Evolutionary conservation across 2,888 invertebrate genomes (phyloP), one percentile per base, ranked within the genome.

Genomic region (Micropterix aruncella): DNA sequence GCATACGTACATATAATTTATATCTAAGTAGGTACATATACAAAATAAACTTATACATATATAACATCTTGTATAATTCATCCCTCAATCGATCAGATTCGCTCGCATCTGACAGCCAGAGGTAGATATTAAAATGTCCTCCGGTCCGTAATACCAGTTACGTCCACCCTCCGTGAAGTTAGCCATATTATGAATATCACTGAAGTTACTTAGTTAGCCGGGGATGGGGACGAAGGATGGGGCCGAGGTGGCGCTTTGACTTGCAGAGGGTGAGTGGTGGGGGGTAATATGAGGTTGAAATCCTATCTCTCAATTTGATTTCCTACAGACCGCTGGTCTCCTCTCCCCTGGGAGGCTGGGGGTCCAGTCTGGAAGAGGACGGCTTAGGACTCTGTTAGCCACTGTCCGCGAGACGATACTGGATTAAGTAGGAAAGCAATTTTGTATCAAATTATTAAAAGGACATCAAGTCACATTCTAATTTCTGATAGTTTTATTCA

Each of bases 271-370:
- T 7, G 27, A 12, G 27, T 27, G 27, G n/a, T 12, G 27, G 27
- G 27, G 5, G 27, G 27, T 27, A 27, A 27, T 27, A 19, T 19
- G 45, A 47, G 49, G 47, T 42, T 49, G 49, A 51, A 48, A 51
- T 51, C 49, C 50, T 49, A 48, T 51, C 51, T 49, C 49, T 49
- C 48, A 51, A 51, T 51, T 51, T 51, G 49, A 51, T 51, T 51
- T 46, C 44, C 42, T 27, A 5, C 27, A 27, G 27, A 27, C 27
- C 27, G 27, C 7, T 42, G 41, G 42, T 43, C 38, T 42, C 41
- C 42, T 43, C 47, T 47, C 42, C 49, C 46, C 41, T 44, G 48
- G 46, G 42, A 38, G 15, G 37, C 45, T 38, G 38, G 16, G 16
- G 15, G 12, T 41, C 41, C 18, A 44, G 14, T 36, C 43, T 27